Percentiles rank a stretch among this genome's conserved stretches.
Conservation (phyloP, 2,888 invertebrate species). For the Amblyteles armatorius region DNA sequence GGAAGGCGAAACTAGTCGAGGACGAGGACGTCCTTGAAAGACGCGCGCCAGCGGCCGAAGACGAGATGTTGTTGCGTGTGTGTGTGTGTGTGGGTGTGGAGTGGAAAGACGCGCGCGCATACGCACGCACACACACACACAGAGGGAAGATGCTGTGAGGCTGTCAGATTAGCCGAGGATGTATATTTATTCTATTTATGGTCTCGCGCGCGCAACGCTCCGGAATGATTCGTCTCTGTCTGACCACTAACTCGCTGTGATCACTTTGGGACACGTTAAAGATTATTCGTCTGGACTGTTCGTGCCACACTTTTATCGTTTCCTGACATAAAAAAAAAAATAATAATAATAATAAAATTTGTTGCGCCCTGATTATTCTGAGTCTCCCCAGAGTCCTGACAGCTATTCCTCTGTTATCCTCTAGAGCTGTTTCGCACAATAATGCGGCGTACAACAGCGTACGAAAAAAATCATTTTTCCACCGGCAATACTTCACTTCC, state of each 20-base stretch:
- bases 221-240: conserved; percentile 38
- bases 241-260: conserved; percentile 32
- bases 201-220: conserved; percentile 17
- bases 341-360: background rate
- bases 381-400: background rate
- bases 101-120: conserved; percentile 2
- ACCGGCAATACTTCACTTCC: background rate
- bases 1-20: conserved; percentile 46
- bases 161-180: conserved; percentile 49
- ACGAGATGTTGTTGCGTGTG: conserved; percentile 62
- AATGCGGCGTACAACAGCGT: background rate
- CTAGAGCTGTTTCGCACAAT: too few relatives aligned
- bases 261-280: conserved; percentile 22
- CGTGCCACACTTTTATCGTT: background rate
- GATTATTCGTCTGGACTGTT: background rate
- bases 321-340: background rate
- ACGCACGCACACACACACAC: conserved; percentile 22
- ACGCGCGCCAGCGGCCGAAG: conserved; percentile 39
- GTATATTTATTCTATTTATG: conserved; percentile 44
- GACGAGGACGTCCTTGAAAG: conserved; percentile 53
- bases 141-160: conserved; percentile 45
- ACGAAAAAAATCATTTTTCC: background rate
- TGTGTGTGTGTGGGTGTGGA: conserved; percentile 23
- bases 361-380: background rate
- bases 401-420: background rate